Percentiles rank a stretch among this genome's conserved stretches.
Evolutionary conservation across 2,888 invertebrate genomes (phyloP).

Genomic region (Euzophera pinguis): DNA sequence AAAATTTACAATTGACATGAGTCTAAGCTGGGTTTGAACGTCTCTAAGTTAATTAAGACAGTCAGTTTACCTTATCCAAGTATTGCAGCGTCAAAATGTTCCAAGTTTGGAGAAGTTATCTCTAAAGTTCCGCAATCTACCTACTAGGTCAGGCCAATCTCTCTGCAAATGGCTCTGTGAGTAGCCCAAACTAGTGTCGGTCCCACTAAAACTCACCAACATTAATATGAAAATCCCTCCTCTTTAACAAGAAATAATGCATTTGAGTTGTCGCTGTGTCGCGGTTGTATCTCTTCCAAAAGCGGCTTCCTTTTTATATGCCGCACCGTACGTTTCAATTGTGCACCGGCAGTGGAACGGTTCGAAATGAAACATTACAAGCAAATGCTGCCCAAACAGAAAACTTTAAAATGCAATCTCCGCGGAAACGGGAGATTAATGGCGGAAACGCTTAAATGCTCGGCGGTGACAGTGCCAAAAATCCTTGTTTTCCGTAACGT

Average conservation of each 20-base stretch:
- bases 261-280: slow-evolving; percentile 24
- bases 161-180: slow-evolving; percentile 69
- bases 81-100: slow-evolving; percentile 74
- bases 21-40: slow-evolving; percentile 47
- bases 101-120: slow-evolving; percentile 73
- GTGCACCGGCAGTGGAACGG: slow-evolving; percentile 24
- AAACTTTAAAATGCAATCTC: slow-evolving; percentile 74
- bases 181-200: slow-evolving; percentile 62
- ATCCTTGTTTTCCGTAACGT: slow-evolving; percentile 40
- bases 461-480: slow-evolving; percentile 65
- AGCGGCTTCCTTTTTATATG: slow-evolving; percentile 28
- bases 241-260: slow-evolving; percentile 50
- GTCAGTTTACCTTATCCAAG: slow-evolving; percentile 72
- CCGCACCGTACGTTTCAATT: slow-evolving; percentile 42
- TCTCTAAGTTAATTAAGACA: slow-evolving; percentile 69
- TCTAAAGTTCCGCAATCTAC: slow-evolving; percentile 72
- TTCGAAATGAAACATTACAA: slow-evolving; percentile 53
- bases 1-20: slow-evolving; percentile 43
- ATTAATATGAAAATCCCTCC: slow-evolving; percentile 60
- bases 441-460: slow-evolving; percentile 60
- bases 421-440: slow-evolving; percentile 67
- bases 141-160: slow-evolving; percentile 69
- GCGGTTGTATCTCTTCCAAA: background rate
- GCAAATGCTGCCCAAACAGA: slow-evolving; percentile 60
- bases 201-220: slow-evolving; percentile 45